Evolutionary conservation across 2,888 invertebrate genomes (phyloP).

Genomic region (Drosophila diplacantha): DNA sequence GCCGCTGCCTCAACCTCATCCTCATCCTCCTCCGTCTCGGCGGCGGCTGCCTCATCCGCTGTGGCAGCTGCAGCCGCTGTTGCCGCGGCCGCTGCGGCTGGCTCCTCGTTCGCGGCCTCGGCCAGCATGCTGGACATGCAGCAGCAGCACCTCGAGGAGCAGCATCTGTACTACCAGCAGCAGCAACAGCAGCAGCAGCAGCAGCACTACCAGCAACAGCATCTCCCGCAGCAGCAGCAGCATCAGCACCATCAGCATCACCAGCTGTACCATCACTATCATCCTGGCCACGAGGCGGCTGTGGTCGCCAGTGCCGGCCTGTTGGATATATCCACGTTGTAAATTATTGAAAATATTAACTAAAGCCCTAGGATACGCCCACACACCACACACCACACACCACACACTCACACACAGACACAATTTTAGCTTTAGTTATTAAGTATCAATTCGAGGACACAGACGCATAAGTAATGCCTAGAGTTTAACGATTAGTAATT

Average conservation of each 20-base stretch:
- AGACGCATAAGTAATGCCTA: slow-evolving; percentile 40
- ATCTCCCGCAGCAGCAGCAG: slow-evolving; percentile 53
- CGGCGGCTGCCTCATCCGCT: slow-evolving; percentile 23
- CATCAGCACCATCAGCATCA: slow-evolving; percentile 45
- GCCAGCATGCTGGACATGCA: slow-evolving; percentile 72
- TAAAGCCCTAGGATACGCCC: slow-evolving; percentile 37
- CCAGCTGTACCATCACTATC: slow-evolving; percentile 63
- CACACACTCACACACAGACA: slow-evolving; percentile 17
- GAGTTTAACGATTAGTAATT: slow-evolving; percentile 53
- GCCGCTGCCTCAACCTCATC: slow-evolving; percentile 10
- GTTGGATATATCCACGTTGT: slow-evolving; percentile 78
- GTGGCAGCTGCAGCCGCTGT: slow-evolving; percentile 35
- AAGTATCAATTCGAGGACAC: slow-evolving; percentile 46
- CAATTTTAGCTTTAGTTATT: slow-evolving; percentile 70
- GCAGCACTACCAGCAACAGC: slow-evolving; percentile 51
- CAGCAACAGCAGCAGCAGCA: slow-evolving; percentile 62
- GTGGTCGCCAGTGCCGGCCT: slow-evolving; percentile 66
- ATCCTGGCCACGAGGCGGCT: slow-evolving; percentile 61
- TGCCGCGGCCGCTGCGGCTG: slow-evolving; percentile 41
- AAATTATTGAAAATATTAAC: slow-evolving; percentile 72
- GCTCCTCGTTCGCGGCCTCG: slow-evolving; percentile 51
- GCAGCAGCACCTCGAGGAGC: slow-evolving; percentile 54
- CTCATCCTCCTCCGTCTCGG: slow-evolving; percentile 8
- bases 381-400: slow-evolving; percentile 11
- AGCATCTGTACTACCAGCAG: slow-evolving; percentile 48